phyloP scores from a whole-genome alignment of 2,113 vertebrate genomes.

The Oceanites oceanicus region DNA sequence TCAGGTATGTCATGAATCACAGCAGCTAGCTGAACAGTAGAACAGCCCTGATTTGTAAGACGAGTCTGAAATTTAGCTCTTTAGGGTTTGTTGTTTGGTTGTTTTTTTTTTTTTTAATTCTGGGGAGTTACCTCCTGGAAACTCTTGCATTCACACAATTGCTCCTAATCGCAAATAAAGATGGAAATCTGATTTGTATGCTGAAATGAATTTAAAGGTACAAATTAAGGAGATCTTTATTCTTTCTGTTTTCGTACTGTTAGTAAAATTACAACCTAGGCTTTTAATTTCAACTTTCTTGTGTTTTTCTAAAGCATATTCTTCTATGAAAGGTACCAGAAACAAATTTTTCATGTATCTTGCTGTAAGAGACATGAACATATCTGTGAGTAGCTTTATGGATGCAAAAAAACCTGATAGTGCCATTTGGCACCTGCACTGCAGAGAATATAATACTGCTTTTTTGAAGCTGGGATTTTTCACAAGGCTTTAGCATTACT shows the following conservation, averaged over 20 bases:
- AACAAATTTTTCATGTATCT: background rate
- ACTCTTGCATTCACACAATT: background rate
- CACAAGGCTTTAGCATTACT: background rate
- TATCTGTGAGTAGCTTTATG: background rate
- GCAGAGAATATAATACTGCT: fast-evolving
- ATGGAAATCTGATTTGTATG: background rate
- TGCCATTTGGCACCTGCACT: background rate
- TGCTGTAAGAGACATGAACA: background rate
- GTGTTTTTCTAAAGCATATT: background rate
- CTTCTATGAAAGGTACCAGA: background rate
- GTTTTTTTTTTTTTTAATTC: background rate
- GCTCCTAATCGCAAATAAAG: background rate
- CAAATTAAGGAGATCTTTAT: background rate
- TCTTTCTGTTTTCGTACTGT: background rate
- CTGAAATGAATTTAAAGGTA: background rate
- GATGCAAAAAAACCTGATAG: background rate
- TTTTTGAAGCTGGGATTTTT: background rate
- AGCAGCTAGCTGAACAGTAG: background rate
- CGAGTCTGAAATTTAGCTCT: background rate
- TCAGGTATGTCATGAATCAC: background rate
- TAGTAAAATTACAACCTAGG: background rate
- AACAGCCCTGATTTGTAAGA: background rate
- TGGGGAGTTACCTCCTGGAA: background rate
- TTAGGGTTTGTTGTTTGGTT: background rate
- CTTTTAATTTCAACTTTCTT: background rate